Evolutionary conservation across 1,140 invertebrate genomes (phyloP), one percentile per base, ranked within the genome.

Genomic region (Whitmania pigra): DNA sequence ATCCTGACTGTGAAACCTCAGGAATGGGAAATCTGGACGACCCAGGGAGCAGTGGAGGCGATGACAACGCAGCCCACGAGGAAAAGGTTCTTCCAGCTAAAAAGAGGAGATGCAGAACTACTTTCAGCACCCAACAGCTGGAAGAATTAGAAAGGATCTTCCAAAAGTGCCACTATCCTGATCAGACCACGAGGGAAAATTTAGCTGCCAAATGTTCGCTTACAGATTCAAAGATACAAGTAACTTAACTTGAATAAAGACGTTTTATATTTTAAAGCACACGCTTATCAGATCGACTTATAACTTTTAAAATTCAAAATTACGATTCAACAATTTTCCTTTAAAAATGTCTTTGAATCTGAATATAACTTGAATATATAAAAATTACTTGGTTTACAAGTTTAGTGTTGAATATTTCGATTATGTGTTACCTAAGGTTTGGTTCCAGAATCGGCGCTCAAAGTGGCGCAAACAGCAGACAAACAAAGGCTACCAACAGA

Each of bases 181-280:
- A 95, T 80, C 92, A 95, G 0, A 95, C 95, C 78, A 92, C 92
- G 0, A 83, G 93, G 55, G 92, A 96, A 80, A 92, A 95, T 80
- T 79, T 96, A 29, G 92, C 92, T 11, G 27, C 67, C 17, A 75
- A 73, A 53, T 76, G 75, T 72, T 63, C 70, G 55, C 69, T 76
- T 18, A 76, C 74, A 5, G 75, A 76, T 53, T 74, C 73, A 17
- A 66, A 74, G 36, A 74, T 76, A 40, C 75, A 76, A 66, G 75
- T 76, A 43, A 53, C 66, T 72, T 13, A 63, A 63, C 57, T 63
- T 15, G 15, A 11, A 63, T 63, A 7, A 31, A 1, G 11, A 25
- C 29, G 6, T 25, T n/a, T n/a, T 25, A 63, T 1, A 63, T 63
- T 63, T 63, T 63, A n/a, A 15, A n/a, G 5, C 25, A n/a, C 25